Percentiles rank a stretch among this genome's conserved stretches.
phyloP scores from a whole-genome alignment of 2,888 invertebrate genomes.

The Doris montereyensis region DNA sequence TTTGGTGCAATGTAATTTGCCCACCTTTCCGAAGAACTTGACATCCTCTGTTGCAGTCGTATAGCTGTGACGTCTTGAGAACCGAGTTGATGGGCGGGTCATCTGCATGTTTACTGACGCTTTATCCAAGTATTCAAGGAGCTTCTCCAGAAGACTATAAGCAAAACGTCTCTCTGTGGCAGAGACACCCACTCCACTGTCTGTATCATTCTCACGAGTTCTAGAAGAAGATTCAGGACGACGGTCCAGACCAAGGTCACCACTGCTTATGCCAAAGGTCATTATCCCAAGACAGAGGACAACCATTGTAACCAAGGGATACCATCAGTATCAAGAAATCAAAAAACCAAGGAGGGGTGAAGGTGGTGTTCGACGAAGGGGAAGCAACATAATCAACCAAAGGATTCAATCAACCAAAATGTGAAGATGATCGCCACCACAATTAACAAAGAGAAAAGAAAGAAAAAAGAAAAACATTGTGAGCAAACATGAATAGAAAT shows the following conservation, averaged over 20 bases:
- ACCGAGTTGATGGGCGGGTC: constrained; percentile 91
- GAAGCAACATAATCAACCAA: constrained; percentile 28
- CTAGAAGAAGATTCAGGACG: constrained; percentile 60
- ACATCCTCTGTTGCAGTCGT: constrained; percentile 92
- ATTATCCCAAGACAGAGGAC: constrained; percentile 38
- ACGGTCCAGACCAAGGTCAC: constrained; percentile 47
- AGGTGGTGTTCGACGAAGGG: constrained; percentile 21
- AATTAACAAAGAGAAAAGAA: constrained; percentile 37
- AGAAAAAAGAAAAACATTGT: constrained; percentile 35
- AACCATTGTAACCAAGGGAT: constrained; percentile 38
- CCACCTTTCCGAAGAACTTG: constrained; percentile 98
- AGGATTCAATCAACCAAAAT: constrained; percentile 30
- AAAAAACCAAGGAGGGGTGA: constrained; percentile 27
- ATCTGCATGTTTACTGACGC: constrained; percentile 93
- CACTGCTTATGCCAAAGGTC: constrained; percentile 40
- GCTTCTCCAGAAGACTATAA: constrained; percentile 94
- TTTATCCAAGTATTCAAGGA: constrained; percentile 96
- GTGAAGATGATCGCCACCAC: constrained; percentile 29
- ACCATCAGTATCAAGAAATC: constrained; percentile 39
- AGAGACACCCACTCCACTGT: constrained; percentile 74
- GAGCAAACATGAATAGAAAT: too few species aligned
- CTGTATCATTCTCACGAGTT: constrained; percentile 66
- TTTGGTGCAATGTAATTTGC: too few species aligned
- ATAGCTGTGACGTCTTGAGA: constrained; percentile 83
- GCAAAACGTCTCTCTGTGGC: constrained; percentile 95